phyloP scores from a whole-genome alignment of 2,888 invertebrate genomes.

The Stramonita haemastoma region DNA sequence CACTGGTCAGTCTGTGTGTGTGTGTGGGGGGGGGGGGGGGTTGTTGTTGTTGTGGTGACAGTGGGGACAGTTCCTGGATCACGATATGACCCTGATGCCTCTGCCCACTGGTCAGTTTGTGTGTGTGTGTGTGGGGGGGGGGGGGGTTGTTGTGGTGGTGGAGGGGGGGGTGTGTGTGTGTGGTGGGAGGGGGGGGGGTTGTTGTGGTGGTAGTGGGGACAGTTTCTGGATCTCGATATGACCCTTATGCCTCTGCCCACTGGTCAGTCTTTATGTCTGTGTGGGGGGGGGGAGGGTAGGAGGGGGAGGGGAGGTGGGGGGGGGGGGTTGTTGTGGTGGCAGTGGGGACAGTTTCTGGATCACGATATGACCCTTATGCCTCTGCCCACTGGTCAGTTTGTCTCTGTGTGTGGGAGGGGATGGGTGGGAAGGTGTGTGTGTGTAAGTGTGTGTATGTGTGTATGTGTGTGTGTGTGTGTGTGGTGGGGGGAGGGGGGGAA shows the following conservation, averaged over 20 bases:
- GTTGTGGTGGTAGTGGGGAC: not conserved
- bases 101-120: not conserved
- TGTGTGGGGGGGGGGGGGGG: not conserved
- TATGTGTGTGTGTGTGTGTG: no score
- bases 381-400: not conserved
- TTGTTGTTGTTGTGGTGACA: no score
- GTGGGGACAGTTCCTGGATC: not conserved
- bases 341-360: conserved; percentile 25
- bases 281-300: not conserved
- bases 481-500: no score
- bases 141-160: not conserved
- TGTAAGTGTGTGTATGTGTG: no score
- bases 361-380: conserved; percentile 20
- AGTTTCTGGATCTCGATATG: conserved; percentile 20
- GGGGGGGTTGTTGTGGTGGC: not conserved
- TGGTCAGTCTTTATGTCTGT: not conserved
- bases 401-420: no score
- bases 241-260: conserved; percentile 15
- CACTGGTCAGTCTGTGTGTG: conserved; percentile 9
- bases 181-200: not conserved
- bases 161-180: not conserved
- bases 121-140: not conserved
- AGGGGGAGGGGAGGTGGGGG: not conserved
- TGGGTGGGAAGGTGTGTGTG: no score
- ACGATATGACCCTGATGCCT: conserved; percentile 33